Base-by-base conservation (phyloP, 1,140 invertebrate genomes). In the Triops cancriformis region DNA sequence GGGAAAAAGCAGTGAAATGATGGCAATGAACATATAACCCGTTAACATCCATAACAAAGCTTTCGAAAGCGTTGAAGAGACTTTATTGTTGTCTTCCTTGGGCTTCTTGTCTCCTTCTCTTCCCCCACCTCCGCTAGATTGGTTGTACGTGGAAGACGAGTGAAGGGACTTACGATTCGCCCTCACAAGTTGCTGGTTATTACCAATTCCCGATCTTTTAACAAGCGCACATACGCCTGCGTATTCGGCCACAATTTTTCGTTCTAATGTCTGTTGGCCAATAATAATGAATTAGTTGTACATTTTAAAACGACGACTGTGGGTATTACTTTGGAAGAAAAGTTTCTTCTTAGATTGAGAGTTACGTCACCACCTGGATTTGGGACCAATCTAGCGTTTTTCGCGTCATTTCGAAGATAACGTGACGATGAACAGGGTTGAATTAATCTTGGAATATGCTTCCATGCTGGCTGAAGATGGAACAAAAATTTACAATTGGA, bases 11-110 rank as follows among this genome's bases (percentile, higher is more conserved):
- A 91, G 82, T 9, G 91, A 91, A 76, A 92, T 87, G 45, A 91
- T 85, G 43, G 90, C 88, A 43, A 93, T 89, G 72, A 92, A 85
- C 83, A 92, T 88, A 81, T 91, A 92, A 42, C 90, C 90, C 26
- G 89, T 90, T 11, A 92, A 84, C 86, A 93, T 88, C 91, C 92
- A 93, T 42, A 93, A 85, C 14, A 90, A 87, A 4, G 89, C 90
- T 83, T 93, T 93, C 10, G 90, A 88, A 1, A 93, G 75, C 1
- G 93, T 83, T 1, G 91, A 89, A 6, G 89, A 87, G 76, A 91
- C 84, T 84, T 90, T 91, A 82, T 91, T 86, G 82, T 90, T 84
- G 80, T 90, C 85, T 82, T 91, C 85, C 80, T 88, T 85, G 72
- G 83, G 81, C 27, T 82, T 83, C 43, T 78, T 78, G 42, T 43